Evolutionary conservation across 2,113 vertebrate genomes (phyloP), one percentile per base, ranked within the genome.

Genomic region (Lonchura striata): DNA sequence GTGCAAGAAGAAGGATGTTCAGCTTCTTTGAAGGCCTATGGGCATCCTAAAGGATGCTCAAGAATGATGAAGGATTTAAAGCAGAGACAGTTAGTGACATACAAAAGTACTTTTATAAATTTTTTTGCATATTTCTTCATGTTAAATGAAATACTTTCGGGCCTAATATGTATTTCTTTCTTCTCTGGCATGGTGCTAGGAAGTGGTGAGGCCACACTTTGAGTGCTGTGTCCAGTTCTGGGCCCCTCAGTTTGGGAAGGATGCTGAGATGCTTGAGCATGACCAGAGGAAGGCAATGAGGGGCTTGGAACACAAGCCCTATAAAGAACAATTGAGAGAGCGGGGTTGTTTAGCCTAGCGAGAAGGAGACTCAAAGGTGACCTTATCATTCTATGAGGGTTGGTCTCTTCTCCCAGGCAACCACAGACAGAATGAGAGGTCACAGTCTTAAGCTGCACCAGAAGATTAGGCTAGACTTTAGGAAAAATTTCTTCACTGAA

Each of bases 241-340:
- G 6, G 6, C 3, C 33, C 41, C 27, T 46, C 50, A 56, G 10
- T 46, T 66, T 9, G 7, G 16, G 33, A 66, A 66, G 50, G 25
- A 65, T 0, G 0, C 46, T 30, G 50, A 46, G 61, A 24, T 0
- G 1, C 25, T 37, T 5, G 8, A 65, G 25, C 0, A 0, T 1
- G 0, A 42, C 57, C 35, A 52, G 47, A n/a, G 18, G n/a, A 77
- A 23, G 30, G 39, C 7, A 53, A 11, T 3, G 25, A 66, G 6
- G 24, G 33, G 33, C 21, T 64, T 2, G 50, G 77, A 66, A 6
- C 41, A 44, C 49, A 54, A 46, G 0, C 1, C 20, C 33, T 46
- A 7, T 44, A 6, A 46, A 3, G 50, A 66, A 37, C 0, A 0
- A 0, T 20, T 35, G 25, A 35, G 31, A 19, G 20, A 54, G 49